Evolutionary conservation across 2,797 vertebrate genomes (phyloP), one percentile per base, ranked within the genome.

Genomic region (Falco novaeseelandiae): DNA sequence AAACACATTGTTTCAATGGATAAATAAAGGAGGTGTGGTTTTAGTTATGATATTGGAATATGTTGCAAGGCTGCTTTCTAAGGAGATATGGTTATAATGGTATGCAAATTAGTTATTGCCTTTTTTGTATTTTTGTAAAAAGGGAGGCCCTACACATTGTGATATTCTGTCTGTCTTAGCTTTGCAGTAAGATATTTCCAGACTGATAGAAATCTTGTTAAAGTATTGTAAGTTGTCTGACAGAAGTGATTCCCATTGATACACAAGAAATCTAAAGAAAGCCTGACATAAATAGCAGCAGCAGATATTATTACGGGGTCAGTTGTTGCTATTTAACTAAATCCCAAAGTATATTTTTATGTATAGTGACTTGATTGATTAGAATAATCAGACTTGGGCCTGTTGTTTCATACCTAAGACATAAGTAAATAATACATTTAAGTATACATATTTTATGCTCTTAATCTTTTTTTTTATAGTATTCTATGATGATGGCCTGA

Each of bases 401-500:
- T 55, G 7, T 44, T 89, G 18, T 90, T 94, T 91, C 32, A 21
- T 71, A 55, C 65, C 2, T 48, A 49, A 87, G 36, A 26, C 40
- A 77, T 78, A 20, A 42, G 3, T 83, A 77, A 76, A 26, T 67
- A 63, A 9, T n/a, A 46, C 9, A 32, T 10, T 52, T 72, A 34
- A 69, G 62, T 11, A 14, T 40, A 42, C 2, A 1, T 38, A 40
- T 20, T 34, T 36, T 38, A 25, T 90, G 46, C 10, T 90, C 17
- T 26, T 83, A 3, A 42, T 81, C 8, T 62, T 38, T 26, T 77
- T 71, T 93, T 61, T 93, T 32, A 54, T 36, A 99, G 99, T 99
- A 79, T 99, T 99, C 94, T 99, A 99, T 10, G 99, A 99, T 1
- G 99, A 99, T 8, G 98, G 99, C 59, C 96, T 99, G 54, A 99